A percentile compares a stretch with the other conserved stretches of the same genome.
Evolutionary conservation across 2,797 vertebrate genomes (phyloP).

Genomic region (Octomys mimax): DNA sequence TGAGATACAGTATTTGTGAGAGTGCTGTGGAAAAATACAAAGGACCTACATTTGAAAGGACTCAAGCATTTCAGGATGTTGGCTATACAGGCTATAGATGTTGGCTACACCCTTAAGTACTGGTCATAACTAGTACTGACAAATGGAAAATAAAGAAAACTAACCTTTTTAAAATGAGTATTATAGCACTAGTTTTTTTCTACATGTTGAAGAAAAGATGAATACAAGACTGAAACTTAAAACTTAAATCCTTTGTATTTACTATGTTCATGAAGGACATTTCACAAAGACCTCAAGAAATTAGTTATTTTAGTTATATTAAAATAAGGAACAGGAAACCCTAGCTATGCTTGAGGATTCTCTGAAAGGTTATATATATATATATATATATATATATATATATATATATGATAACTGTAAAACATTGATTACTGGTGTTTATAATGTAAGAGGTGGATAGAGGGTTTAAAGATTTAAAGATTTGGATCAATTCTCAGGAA

Average conservation of each 20-base stretch:
- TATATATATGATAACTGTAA: not conserved
- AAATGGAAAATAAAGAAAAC: conserved; percentile 17
- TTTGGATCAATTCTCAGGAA: not conserved
- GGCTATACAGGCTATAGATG: not conserved
- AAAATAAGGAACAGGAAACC: conserved; percentile 9
- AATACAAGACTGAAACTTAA: conserved; percentile 41
- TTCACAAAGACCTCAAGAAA: not conserved
- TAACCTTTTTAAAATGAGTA: conserved; percentile 30
- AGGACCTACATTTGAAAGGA: conserved; percentile 38
- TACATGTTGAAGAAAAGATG: not conserved
- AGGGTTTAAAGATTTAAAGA: conserved; percentile 10
- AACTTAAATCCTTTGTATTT: not conserved
- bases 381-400: too few species aligned
- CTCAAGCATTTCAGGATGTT: not conserved
- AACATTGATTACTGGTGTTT: conserved; percentile 6
- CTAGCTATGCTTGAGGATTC: conserved; percentile 1
- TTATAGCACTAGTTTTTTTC: not conserved
- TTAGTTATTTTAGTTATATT: conserved; percentile 14
- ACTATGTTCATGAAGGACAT: conserved; percentile 16
- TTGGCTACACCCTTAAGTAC: not conserved
- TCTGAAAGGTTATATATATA: too few species aligned
- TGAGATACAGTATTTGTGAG: conserved; percentile 36
- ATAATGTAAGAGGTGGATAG: not conserved
- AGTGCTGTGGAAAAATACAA: conserved; percentile 28
- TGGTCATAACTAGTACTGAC: not conserved